Evolutionary conservation across 2,113 vertebrate genomes (phyloP), one percentile per base, ranked within the genome.

Genomic region (Symphodus melops): DNA sequence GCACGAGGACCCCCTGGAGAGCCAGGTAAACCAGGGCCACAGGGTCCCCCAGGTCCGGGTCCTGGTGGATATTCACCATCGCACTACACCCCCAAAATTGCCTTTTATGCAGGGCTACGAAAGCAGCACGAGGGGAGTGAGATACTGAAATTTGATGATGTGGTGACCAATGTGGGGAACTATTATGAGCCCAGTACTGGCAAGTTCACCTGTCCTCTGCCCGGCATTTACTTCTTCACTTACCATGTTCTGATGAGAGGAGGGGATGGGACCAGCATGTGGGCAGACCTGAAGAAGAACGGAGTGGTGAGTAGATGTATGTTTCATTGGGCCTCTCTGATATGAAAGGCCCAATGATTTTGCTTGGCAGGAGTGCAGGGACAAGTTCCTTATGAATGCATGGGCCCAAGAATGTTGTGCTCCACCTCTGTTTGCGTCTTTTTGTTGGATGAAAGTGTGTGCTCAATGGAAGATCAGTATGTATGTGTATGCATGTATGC

Each of bases 161-260:
- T 99, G 72, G 97, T 98, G 60, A 99, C 97, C 88, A 99, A 99
- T 82, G 96, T 99, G 25, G 97, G 97, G 56, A 99, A 99, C 93
- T 97, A 98, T 93, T 99, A 99, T 10, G 97, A 99, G 83, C 96
- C 97, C 23, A 95, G 94, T 72, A 98, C 96, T 0, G 97, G 97
- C 78, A 98, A 99, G 84, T 99, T 99, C 94, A 99, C 97, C 83
- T 99, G 97, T 86, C 96, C 97, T 5, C 93, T 98, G 73, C 96
- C 97, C 3, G 97, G 97, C 71, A 97, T 97, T 90, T 99, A 99
- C 91, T 99, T 96, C 94, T 99, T 99, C 91, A 97, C 97, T 86
- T 99, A 99, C 93, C 97, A 99, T 52, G 96, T 99, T 83, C 95
- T 99, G 49, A 99, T 99, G 97, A 95, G 96, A 80, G 97, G 97